phyloP scores from a whole-genome alignment of 2,113 vertebrate species.

The Hoplias malabaricus region DNA sequence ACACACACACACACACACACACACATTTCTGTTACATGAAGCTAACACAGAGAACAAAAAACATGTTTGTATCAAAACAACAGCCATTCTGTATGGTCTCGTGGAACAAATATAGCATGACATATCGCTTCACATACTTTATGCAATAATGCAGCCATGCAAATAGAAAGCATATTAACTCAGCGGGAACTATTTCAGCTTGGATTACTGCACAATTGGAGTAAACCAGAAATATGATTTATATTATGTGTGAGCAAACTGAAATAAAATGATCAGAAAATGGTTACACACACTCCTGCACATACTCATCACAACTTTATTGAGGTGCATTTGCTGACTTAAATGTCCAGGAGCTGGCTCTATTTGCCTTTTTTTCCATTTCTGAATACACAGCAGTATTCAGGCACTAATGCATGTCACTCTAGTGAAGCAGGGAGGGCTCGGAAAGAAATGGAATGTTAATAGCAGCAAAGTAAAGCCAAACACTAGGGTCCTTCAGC shows the following conservation, averaged over 20 bases:
- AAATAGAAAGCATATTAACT: background rate
- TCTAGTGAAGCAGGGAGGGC: background rate
- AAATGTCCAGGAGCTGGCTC: background rate
- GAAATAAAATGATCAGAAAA: background rate
- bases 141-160: constrained; percentile 1
- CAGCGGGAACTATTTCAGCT: constrained; percentile 3
- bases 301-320: background rate
- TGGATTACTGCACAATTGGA: background rate
- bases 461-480: background rate
- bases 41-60: constrained; percentile 10
- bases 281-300: background rate
- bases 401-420: background rate
- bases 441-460: background rate
- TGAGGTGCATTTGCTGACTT: background rate
- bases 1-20: background rate
- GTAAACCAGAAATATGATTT: constrained; percentile 4
- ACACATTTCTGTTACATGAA: constrained; percentile 4
- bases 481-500: background rate
- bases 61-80: constrained; percentile 18
- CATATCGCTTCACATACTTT: constrained; percentile 20
- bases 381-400: background rate
- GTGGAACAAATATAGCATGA: constrained; percentile 17
- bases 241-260: background rate
- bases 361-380: background rate
- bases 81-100: background rate